Evolutionary conservation across 2,113 vertebrate genomes (phyloP), one percentile per base, ranked within the genome.

Genomic region (Cygnus atratus): DNA sequence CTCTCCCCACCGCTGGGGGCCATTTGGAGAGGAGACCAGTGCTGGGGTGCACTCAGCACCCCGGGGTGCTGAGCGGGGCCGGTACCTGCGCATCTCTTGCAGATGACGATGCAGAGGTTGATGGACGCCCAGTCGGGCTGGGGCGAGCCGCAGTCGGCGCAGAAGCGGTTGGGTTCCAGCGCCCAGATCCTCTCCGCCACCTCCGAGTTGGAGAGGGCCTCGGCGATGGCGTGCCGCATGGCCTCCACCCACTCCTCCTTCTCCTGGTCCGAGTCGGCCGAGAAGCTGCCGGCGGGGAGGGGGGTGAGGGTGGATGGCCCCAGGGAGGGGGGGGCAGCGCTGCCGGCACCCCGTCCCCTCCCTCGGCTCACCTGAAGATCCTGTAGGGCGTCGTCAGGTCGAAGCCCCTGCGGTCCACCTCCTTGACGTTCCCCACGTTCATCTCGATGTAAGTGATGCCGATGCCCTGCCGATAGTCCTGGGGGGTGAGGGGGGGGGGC

Each of bases 361-460:
- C 11, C 14, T 10, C 2, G 1, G 21, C 70, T 68, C 93, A 99
- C 99, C 99, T 99, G 98, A 99, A 99, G 88, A 98, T 98, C 59
- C 98, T 98, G 96, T 99, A 99, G 0, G 99, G 99, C 1, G 99
- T 99, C 5, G 98, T 99, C 92, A 99, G 98, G 65, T 99, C 99
- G 2, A 99, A 99, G 63, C 97, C 92, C 13, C 98, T 98, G 26
- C 98, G 97, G 73, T 99, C 99, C 1, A 97, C 97, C 17, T 98
- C 99, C 93, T 99, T 99, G 74, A 99, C 98, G 0, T 98, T 99
- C 29, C 99, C 99, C 35, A 99, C 98, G 1, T 98, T 99, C 99
- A 99, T 99, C 50, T 99, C 98, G 3, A 99, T 99, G 68, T 98
- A 98, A 24, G 99, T 99, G 97, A 99, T 98, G 8, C 99, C 99